These are phyloP conservation scores for Diorhabda sublineata DNA, from an alignment of 1,140 invertebrate species.

Conservation along the genomic window DNA sequence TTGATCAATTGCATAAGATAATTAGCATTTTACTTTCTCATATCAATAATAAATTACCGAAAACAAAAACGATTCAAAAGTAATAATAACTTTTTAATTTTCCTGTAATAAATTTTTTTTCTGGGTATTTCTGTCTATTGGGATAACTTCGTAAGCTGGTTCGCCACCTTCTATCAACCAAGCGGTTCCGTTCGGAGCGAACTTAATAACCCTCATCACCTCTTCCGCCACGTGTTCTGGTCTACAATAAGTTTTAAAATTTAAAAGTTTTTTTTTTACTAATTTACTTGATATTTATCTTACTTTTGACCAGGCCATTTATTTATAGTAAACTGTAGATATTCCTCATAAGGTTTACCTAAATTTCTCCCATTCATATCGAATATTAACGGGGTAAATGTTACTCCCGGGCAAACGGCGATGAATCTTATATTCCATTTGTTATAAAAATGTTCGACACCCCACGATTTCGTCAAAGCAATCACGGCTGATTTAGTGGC, in stretches of 20 bases:
- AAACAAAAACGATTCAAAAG: no score
- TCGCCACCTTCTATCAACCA: conserved; percentile 32
- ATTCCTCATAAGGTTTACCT: conserved; percentile 24
- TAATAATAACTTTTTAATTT: no score
- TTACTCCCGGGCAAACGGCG: conserved; percentile 44
- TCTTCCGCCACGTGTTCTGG: conserved; percentile 23
- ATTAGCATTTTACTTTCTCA: no score
- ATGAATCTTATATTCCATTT: conserved; percentile 40
- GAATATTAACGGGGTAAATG: conserved; percentile 31
- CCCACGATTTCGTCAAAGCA: conserved; percentile 31
- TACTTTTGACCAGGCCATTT: conserved; percentile 6
- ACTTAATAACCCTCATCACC: conserved; percentile 24
- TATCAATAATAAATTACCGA: no score
- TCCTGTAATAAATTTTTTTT: background rate
- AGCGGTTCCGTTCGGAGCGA: conserved; percentile 26
- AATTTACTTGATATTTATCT: background rate
- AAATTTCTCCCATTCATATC: conserved; percentile 23
- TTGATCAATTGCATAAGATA: no score
- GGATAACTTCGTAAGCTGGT: conserved; percentile 26
- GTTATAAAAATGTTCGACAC: conserved; percentile 25
- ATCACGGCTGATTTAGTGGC: conserved; percentile 36
- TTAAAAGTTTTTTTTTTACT: background rate
- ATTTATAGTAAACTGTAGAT: background rate
- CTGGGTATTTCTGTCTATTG: conserved; percentile 21
- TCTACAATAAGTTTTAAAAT: conserved; percentile 17